A percentile compares a stretch with the other conserved stretches of the same genome.
Conservation (phyloP, 2,113 vertebrate species). For the Sminthopsis crassicaudata region DNA sequence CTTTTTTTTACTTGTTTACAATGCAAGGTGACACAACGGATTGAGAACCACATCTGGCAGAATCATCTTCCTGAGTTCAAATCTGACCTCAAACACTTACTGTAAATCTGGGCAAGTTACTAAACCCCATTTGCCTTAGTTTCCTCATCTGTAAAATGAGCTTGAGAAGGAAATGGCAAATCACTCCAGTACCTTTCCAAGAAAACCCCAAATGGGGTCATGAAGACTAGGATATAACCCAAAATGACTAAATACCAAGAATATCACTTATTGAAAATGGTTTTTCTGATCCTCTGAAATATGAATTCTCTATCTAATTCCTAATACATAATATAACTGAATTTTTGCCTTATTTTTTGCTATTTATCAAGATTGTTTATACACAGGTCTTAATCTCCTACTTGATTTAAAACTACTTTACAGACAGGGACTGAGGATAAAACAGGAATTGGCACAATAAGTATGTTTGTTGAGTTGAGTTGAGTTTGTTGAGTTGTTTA, state of each 20-base stretch:
- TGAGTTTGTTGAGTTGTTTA: not conserved
- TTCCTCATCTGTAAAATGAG: too few species aligned
- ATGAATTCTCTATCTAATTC: not conserved
- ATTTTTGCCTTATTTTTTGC: not conserved
- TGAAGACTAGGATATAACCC: too few species aligned
- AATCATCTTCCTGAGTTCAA: too few species aligned
- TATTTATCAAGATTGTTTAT: not conserved
- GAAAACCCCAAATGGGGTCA: too few species aligned
- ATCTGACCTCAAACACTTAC: too few species aligned
- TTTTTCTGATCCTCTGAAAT: not conserved
- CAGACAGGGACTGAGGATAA: not conserved
- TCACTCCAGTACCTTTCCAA: too few species aligned
- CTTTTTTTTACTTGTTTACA: not conserved
- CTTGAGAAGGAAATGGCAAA: too few species aligned
- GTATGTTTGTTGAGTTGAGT: not conserved
- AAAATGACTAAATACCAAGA: too few species aligned
- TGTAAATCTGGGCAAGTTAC: too few species aligned
- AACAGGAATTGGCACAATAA: not conserved
- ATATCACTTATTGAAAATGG: not conserved
- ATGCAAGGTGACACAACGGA: not conserved
- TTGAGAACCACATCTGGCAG: too few species aligned
- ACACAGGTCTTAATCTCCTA: too few species aligned
- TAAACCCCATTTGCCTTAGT: too few species aligned
- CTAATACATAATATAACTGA: not conserved
- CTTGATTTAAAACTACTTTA: not conserved